Evolutionary conservation across 2,113 vertebrate genomes (phyloP), one percentile per base, ranked within the genome.

Genomic region (Phalacrocorax pelagicus): DNA sequence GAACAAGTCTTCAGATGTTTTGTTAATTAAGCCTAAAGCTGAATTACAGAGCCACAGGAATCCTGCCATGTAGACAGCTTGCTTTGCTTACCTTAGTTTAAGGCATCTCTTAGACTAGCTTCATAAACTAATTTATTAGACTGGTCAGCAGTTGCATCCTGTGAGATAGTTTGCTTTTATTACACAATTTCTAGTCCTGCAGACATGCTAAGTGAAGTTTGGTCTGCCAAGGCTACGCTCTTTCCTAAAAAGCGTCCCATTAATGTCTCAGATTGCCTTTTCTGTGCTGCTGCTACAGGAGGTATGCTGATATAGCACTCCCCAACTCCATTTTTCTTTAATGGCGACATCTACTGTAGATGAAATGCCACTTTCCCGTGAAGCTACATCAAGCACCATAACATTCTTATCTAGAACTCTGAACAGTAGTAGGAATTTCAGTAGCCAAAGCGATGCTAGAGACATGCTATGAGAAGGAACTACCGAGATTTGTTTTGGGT

Each of bases 401-500:
- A 79, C 42, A 47, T 18, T 59, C 36, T n/a, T 29, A 82, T 20
- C 62, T 42, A n/a, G 29, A 89, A 91, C 23, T 51, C 36, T 18
- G 9, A 67, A 44, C 9, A 22, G 32, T 4, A 73, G 10, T 36
- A 92, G 30, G 42, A 69, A 91, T 18, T 54, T 84, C 30, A 81
- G 70, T 1, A 91, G 69, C 20, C 36, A 5, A 86, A 88, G 46
- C 1, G 0, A 52, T 16, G 7, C 18, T 46, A 54, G 24, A 91
- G 40, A 82, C 14, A 55, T 80, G 51, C 81, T 83, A 51, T 15
- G 11, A n/a, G 19, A 77, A 73, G 55, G 83, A 8, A 42, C 4
- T 40, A 15, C 1, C 16, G 11, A 36, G 42, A 5, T 0, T 3
- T 14, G 67, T 46, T 54, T 12, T 2, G 10, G 6, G 11, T 65